A percentile compares a stretch with the other conserved stretches of the same genome.
Conservation (phyloP, 2,797 vertebrate genomes). For the Heteromormyrus szaboi region DNA sequence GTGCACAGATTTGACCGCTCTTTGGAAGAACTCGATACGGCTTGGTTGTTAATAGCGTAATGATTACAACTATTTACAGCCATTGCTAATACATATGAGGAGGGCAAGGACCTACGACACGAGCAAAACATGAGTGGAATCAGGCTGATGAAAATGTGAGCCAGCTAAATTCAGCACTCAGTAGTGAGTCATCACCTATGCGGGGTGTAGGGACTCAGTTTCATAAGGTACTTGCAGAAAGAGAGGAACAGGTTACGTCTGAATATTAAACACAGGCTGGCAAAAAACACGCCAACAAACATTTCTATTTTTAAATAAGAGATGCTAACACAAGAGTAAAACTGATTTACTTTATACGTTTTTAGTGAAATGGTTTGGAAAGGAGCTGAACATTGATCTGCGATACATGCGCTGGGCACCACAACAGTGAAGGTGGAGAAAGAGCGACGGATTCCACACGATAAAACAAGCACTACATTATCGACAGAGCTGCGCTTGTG, state of each 20-base stretch:
- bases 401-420: not conserved
- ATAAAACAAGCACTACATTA: conserved; percentile 25
- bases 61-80: not conserved
- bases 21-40: not conserved
- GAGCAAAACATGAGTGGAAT: not conserved
- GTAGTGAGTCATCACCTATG: not conserved
- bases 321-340: not conserved
- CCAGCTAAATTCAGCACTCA: not conserved
- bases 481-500: conserved; percentile 19
- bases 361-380: not conserved
- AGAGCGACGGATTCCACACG: not conserved
- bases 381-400: too few species aligned
- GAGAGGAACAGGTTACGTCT: not conserved
- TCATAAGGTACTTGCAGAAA: not conserved
- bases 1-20: not conserved
- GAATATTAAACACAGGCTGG: not conserved
- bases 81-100: not conserved
- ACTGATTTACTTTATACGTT: not conserved
- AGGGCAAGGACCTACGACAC: not conserved
- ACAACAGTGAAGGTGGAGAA: not conserved
- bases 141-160: not conserved
- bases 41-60: not conserved
- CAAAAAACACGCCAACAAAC: not conserved
- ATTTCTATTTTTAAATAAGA: not conserved
- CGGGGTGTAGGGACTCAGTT: not conserved